Evolutionary conservation across 2,113 vertebrate species (phyloP).

Genomic region (Coptodon rendalli): DNA sequence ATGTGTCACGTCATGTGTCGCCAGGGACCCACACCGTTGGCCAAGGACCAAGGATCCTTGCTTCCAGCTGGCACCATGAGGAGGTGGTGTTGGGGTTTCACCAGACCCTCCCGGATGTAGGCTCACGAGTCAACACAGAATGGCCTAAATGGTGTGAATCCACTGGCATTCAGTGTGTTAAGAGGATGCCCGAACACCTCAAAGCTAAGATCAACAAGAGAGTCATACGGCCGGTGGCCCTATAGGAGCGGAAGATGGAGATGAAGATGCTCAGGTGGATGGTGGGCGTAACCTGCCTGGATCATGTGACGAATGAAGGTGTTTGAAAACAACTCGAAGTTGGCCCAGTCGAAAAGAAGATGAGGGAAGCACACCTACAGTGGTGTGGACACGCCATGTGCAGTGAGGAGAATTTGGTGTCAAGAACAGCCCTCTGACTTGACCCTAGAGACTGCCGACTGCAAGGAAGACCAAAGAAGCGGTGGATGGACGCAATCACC

Average conservation of each 20-base stretch:
- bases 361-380: not conserved
- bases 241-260: not conserved
- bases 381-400: not conserved
- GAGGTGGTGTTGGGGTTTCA: not conserved
- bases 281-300: not conserved
- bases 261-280: accelerated
- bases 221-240: accelerated
- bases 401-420: not conserved
- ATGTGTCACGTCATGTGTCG: accelerated
- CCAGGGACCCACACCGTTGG: not conserved
- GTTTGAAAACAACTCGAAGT: not conserved
- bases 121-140: accelerated
- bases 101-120: not conserved
- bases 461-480: not conserved
- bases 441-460: accelerated
- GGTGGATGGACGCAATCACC: not conserved
- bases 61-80: not conserved
- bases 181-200: not conserved
- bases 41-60: not conserved
- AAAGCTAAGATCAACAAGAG: not conserved
- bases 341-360: accelerated
- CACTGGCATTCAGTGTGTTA: accelerated
- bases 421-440: not conserved
- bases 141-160: not conserved
- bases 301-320: not conserved